Evolutionary conservation across 1,140 invertebrate genomes (phyloP).

Genomic region (Archivesica marissinica): DNA sequence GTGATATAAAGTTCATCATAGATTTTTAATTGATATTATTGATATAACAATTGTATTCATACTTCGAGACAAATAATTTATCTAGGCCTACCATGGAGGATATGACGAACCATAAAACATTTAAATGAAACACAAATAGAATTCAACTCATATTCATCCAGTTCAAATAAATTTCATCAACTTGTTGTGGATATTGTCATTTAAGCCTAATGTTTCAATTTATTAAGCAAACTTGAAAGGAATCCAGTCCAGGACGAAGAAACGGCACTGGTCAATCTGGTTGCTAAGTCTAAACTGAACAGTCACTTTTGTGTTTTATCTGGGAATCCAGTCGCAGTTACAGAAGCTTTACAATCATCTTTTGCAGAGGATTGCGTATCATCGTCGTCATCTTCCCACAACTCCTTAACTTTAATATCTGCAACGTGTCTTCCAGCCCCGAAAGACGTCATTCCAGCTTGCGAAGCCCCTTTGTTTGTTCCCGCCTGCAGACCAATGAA

Average conservation of each 20-base stretch:
- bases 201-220: no score
- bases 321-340: constrained; percentile 36
- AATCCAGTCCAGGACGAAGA: no score
- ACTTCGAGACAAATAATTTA: background rate
- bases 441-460: constrained; percentile 78
- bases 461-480: constrained; percentile 90
- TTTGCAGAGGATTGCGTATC: constrained; percentile 91
- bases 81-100: background rate
- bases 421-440: constrained; percentile 78
- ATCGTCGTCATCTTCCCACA: constrained; percentile 84
- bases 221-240: no score
- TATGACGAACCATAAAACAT: background rate
- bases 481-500: constrained; percentile 90
- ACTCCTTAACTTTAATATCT: constrained; percentile 77
- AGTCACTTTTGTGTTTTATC: background rate
- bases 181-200: no score
- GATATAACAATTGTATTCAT: background rate
- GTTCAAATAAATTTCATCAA: no score
- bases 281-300: constrained; percentile 31
- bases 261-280: no score
- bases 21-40: background rate
- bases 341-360: background rate
- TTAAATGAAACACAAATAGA: no score
- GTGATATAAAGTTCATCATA: background rate
- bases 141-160: no score